Evolutionary conservation across 30 jellyfish, hydroid and myxozoan genomes (phyloP).

Genomic region (Chrysaora quinquecirrha): DNA sequence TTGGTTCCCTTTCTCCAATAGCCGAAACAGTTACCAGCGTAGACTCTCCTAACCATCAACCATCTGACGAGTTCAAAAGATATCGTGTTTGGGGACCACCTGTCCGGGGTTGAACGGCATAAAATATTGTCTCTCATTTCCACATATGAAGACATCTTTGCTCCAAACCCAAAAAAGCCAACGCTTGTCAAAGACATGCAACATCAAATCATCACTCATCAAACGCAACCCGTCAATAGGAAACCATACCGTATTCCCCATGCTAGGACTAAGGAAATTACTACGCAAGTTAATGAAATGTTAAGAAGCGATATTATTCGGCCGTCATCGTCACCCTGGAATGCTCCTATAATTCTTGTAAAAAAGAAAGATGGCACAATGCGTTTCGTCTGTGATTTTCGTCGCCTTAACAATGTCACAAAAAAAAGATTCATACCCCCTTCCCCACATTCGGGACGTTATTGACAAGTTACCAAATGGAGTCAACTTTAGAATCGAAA

Average conservation of each 20-base stretch:
- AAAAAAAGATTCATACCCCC: too few relatives aligned
- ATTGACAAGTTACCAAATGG: too few relatives aligned
- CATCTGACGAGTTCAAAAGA: not conserved
- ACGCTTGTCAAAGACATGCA: not conserved
- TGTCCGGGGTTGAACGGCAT: not conserved
- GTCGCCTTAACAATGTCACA: not conserved
- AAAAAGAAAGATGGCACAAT: not conserved
- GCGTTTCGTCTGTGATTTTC: not conserved
- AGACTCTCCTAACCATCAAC: not conserved
- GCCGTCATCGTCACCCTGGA: slow-evolving; percentile 41
- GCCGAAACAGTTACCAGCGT: not conserved
- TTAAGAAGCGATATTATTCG: slow-evolving; percentile 7
- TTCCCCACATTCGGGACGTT: not conserved
- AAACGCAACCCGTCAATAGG: slow-evolving; percentile 14
- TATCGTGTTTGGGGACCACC: slow-evolving; percentile 9
- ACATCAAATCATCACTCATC: slow-evolving; percentile 14
- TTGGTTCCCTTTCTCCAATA: slow-evolving; percentile 2
- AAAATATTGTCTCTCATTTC: not conserved
- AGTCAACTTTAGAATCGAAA: too few relatives aligned
- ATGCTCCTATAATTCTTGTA: slow-evolving; percentile 48
- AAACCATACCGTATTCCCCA: slow-evolving; percentile 26
- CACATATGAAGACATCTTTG: not conserved
- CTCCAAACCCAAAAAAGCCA: not conserved
- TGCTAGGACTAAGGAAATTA: slow-evolving; percentile 1
- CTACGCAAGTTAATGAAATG: slow-evolving; percentile 6